Evolutionary conservation across 2,888 invertebrate genomes (phyloP).

Genomic region (Venustoraphidia nigricollis): DNA sequence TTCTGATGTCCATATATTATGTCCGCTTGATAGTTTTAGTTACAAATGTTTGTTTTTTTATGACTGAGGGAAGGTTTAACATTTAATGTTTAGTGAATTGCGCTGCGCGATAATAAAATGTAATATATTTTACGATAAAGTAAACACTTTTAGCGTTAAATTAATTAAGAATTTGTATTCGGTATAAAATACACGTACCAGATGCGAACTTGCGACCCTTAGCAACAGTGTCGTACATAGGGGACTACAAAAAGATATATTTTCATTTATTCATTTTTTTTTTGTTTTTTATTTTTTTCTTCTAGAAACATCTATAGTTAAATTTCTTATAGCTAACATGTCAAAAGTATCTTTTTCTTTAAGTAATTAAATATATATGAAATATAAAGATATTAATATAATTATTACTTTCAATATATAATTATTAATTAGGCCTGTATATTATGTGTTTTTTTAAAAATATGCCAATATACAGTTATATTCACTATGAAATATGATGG

Average conservation of each 20-base stretch:
- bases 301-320: constrained; percentile 30
- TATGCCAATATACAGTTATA: constrained; percentile 31
- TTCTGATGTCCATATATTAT: too few relatives aligned
- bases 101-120: too few relatives aligned
- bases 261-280: constrained; percentile 25
- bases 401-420: constrained; percentile 22
- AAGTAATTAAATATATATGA: constrained; percentile 24
- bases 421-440: constrained; percentile 30
- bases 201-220: constrained; percentile 28
- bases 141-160: too few relatives aligned
- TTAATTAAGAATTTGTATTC: too few relatives aligned
- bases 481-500: not conserved
- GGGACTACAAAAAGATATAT: constrained; percentile 32
- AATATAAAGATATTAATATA: constrained; percentile 28
- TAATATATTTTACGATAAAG: too few relatives aligned
- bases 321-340: constrained; percentile 21
- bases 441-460: constrained; percentile 28
- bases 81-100: too few relatives aligned
- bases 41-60: too few relatives aligned
- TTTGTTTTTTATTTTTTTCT: constrained; percentile 24
- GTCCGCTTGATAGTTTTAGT: too few relatives aligned
- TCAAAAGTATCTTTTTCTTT: constrained; percentile 24
- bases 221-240: constrained; percentile 27
- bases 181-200: constrained; percentile 18
- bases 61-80: too few relatives aligned